Percentiles rank a stretch among this genome's conserved stretches.
These are phyloP conservation scores for Elysia crispata DNA, from an alignment of 2,888 invertebrate genomes.

Conservation along the genomic window DNA sequence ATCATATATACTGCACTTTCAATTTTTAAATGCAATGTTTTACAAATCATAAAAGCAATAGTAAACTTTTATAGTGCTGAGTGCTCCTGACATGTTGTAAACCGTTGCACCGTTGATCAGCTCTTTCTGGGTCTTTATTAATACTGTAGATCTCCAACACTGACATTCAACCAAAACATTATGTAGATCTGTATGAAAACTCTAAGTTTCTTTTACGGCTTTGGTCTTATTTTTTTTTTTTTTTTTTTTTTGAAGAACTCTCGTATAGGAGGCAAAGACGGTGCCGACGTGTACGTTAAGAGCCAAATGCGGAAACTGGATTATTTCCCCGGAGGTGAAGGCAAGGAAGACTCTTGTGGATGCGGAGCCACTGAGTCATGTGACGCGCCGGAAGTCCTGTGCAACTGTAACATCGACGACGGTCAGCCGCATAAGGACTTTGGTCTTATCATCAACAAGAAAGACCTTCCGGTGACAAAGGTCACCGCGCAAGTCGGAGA, in stretches of 20 bases:
- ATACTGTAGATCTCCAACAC: too few relatives aligned
- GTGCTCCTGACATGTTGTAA: too few relatives aligned
- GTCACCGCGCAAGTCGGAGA: slow-evolving; percentile 53
- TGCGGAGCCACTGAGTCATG: slow-evolving; percentile 66
- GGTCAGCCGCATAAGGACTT: slow-evolving; percentile 61
- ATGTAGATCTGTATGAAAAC: too few relatives aligned
- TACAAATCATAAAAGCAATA: too few relatives aligned
- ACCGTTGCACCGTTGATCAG: too few relatives aligned
- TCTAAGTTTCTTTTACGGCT: too few relatives aligned
- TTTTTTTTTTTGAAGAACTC: slow-evolving; percentile 38
- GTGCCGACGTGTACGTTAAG: slow-evolving; percentile 40
- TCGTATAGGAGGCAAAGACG: slow-evolving; percentile 12
- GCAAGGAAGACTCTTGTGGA: slow-evolving; percentile 57
- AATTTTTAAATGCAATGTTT: too few relatives aligned
- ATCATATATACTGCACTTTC: too few relatives aligned
- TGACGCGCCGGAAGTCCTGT: slow-evolving; percentile 52
- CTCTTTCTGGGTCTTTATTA: too few relatives aligned
- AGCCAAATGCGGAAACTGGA: slow-evolving; percentile 27
- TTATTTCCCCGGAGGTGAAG: slow-evolving; percentile 47
- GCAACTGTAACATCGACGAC: slow-evolving; percentile 69
- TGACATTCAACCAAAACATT: too few relatives aligned
- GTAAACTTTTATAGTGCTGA: too few relatives aligned
- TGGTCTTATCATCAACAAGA: slow-evolving; percentile 62
- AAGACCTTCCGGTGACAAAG: slow-evolving; percentile 61
- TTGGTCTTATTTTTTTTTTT: too few relatives aligned